Evolutionary conservation across 2,888 invertebrate genomes (phyloP).

Genomic region (Antheraea yamamai): DNA sequence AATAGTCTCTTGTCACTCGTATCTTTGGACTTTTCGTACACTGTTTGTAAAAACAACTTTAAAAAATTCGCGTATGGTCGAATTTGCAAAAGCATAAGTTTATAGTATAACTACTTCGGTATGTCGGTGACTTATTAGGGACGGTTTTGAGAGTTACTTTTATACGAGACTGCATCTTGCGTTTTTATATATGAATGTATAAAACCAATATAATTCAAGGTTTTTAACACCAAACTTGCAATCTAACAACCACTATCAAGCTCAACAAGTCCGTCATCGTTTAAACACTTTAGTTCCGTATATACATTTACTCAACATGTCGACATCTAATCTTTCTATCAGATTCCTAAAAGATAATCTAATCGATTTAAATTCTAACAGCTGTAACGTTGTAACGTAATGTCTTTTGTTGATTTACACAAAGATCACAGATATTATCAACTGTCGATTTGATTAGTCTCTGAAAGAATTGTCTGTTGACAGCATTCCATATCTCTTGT

Average conservation of each 20-base stretch:
- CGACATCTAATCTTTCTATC: background rate
- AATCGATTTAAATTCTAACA: background rate
- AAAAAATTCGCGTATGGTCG: too few relatives aligned
- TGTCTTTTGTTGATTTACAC: slow-evolving; percentile 20
- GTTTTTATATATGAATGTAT: too few relatives aligned
- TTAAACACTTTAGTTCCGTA: background rate
- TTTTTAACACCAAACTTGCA: background rate
- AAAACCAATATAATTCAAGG: too few relatives aligned
- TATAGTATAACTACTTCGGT: too few relatives aligned
- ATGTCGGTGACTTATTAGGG: too few relatives aligned
- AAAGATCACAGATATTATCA: background rate
- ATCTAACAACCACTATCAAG: background rate
- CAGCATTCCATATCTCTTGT: slow-evolving; percentile 26
- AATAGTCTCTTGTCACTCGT: too few relatives aligned
- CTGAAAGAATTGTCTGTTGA: slow-evolving; percentile 27
- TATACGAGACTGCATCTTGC: too few relatives aligned
- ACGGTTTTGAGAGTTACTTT: too few relatives aligned
- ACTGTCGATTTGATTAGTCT: slow-evolving; percentile 19
- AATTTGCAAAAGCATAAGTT: too few relatives aligned
- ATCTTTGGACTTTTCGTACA: too few relatives aligned
- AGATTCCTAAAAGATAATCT: slow-evolving; percentile 1
- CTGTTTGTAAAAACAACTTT: too few relatives aligned
- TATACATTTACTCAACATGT: background rate
- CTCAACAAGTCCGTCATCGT: background rate
- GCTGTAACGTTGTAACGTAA: slow-evolving; percentile 3